These are phyloP conservation scores for Sebastes trivittatus DNA, from an alignment of 2,797 vertebrate species.

Conservation along the genomic window DNA sequence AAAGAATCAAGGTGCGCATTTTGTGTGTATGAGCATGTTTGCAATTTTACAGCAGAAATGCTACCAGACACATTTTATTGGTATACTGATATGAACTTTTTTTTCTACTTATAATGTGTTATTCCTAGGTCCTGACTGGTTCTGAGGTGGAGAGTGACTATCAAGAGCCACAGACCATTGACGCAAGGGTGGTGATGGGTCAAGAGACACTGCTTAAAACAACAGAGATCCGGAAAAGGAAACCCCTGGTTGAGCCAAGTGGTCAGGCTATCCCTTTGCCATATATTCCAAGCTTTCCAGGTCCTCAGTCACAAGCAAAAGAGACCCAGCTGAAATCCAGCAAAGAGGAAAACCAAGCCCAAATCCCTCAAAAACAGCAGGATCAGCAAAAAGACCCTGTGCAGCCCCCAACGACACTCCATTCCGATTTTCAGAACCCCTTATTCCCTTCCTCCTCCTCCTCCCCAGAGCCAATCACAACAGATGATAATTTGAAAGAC, in stretches of 20 bases:
- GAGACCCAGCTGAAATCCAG: conserved; percentile 65
- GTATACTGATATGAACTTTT: not conserved
- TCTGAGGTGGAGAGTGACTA: conserved; percentile 84
- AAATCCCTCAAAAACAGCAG: conserved; percentile 45
- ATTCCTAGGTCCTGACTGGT: conserved; percentile 79
- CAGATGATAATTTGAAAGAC: conserved; percentile 62
- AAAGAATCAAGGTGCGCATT: conserved; percentile 75
- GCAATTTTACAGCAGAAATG: not conserved
- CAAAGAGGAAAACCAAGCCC: conserved; percentile 55
- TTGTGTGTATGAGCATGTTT: not conserved
- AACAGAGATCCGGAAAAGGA: conserved; percentile 73
- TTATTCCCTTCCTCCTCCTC: conserved; percentile 36
- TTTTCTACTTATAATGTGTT: conserved; percentile 34
- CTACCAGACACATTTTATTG: not conserved
- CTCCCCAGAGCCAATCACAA: conserved; percentile 51
- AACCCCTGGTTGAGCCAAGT: conserved; percentile 33
- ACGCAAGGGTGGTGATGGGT: conserved; percentile 93
- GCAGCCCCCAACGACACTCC: conserved; percentile 32
- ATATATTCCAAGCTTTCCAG: conserved; percentile 47
- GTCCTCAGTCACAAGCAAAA: conserved; percentile 55
- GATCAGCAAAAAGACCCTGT: conserved; percentile 56
- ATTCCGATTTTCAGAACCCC: conserved; percentile 44
- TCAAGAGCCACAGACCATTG: conserved; percentile 83
- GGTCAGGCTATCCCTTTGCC: conserved; percentile 49
- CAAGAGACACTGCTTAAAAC: conserved; percentile 87